These are phyloP conservation scores for Onthophagus taurus DNA, from an alignment of 1,140 invertebrate genomes.

Conservation along the genomic window DNA sequence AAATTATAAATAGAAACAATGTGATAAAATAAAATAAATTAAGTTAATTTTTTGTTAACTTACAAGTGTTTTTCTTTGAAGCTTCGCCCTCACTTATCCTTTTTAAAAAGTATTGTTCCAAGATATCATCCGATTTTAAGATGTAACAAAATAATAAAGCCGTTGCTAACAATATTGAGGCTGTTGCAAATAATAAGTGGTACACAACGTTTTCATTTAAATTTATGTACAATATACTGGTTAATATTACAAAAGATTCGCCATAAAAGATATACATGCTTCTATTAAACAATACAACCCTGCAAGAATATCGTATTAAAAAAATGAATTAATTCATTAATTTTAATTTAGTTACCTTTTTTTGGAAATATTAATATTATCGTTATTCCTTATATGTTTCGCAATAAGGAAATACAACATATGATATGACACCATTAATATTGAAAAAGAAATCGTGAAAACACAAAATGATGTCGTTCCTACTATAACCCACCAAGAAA, in stretches of 20 bases:
- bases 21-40: too few relatives aligned
- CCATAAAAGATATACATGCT: conserved; percentile 6
- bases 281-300: neutral
- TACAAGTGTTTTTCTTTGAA: too few relatives aligned
- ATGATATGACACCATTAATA: neutral
- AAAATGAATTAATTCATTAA: neutral
- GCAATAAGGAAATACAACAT: neutral
- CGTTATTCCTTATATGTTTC: conserved; percentile 1
- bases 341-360: too few relatives aligned
- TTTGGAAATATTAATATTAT: conserved; percentile 4
- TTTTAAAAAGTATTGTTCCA: conserved; percentile 5
- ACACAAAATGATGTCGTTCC: conserved; percentile 3
- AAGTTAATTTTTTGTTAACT: too few relatives aligned
- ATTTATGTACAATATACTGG: conserved; percentile 5
- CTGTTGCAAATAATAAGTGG: conserved; percentile 1
- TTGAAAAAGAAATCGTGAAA: conserved; percentile 2
- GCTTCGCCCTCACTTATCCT: too few relatives aligned
- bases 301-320: neutral
- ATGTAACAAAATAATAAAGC: conserved; percentile 6
- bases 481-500: conserved; percentile 4
- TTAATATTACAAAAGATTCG: conserved; percentile 1
- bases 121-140: neutral
- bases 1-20: too few relatives aligned
- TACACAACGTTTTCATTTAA: conserved; percentile 8
- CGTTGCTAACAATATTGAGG: neutral